Conservation (phyloP, 2,888 invertebrate genomes). For the Reticulitermes lucifugus region DNA sequence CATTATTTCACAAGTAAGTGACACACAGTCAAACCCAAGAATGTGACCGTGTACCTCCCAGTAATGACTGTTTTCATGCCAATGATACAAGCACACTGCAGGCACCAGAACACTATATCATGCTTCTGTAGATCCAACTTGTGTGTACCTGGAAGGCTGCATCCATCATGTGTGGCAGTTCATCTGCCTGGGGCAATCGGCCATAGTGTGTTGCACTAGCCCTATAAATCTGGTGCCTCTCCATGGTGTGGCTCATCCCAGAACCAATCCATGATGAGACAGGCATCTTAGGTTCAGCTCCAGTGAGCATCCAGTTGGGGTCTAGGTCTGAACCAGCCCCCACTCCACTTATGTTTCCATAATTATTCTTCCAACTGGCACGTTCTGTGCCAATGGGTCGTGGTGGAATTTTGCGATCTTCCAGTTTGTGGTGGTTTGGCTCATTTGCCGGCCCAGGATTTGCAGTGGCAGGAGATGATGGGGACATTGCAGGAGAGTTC, state of each 20-base stretch:
- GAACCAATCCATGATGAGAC: slow-evolving; percentile 60
- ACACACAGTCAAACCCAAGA: too few species aligned
- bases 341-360: slow-evolving; percentile 52
- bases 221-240: slow-evolving; percentile 56
- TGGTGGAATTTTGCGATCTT: slow-evolving; percentile 66
- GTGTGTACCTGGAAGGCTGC: slow-evolving; percentile 63
- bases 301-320: slow-evolving; percentile 64
- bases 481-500: slow-evolving; percentile 62
- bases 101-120: background rate
- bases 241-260: slow-evolving; percentile 59
- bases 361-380: slow-evolving; percentile 72
- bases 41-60: too few species aligned
- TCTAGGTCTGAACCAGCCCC: slow-evolving; percentile 61
- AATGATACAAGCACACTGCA: too few species aligned
- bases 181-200: slow-evolving; percentile 58
- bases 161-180: slow-evolving; percentile 66
- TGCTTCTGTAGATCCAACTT: slow-evolving; percentile 24
- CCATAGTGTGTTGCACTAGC: slow-evolving; percentile 48
- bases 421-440: slow-evolving; percentile 50
- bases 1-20: too few species aligned
- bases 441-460: slow-evolving; percentile 49
- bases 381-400: slow-evolving; percentile 88
- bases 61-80: too few species aligned
- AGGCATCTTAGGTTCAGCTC: slow-evolving; percentile 59
- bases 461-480: slow-evolving; percentile 59